Conservation (phyloP, 2,888 invertebrate species). For the Synergus umbraculus region DNA sequence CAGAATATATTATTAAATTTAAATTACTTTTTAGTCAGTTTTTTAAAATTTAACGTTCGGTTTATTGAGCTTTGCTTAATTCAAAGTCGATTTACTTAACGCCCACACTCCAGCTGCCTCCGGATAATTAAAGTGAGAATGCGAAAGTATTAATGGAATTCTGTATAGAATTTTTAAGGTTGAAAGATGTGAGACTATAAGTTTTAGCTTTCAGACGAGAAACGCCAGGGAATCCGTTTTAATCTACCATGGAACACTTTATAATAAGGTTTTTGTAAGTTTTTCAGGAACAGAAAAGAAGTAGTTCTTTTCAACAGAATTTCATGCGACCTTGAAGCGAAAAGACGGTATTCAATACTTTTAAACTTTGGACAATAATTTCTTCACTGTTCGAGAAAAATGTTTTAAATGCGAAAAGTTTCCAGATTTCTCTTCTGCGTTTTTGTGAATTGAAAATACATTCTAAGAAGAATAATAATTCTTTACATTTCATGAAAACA, state of each 20-base stretch:
- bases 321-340: background rate
- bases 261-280: background rate
- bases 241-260: background rate
- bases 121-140: constrained; percentile 68
- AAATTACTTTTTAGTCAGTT: constrained; percentile 16
- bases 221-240: background rate
- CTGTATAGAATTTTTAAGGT: constrained; percentile 65
- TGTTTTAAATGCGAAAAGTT: background rate
- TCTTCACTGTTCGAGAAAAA: background rate
- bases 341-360: background rate
- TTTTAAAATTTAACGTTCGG: constrained; percentile 62
- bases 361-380: constrained; percentile 10
- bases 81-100: constrained; percentile 59
- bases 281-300: constrained; percentile 25
- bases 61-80: constrained; percentile 66
- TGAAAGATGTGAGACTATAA: background rate
- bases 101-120: constrained; percentile 45
- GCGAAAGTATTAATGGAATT: constrained; percentile 70
- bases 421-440: background rate
- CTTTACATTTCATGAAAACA: background rate
- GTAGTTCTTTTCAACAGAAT: background rate
- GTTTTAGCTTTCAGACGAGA: background rate
- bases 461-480: background rate
- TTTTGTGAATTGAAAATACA: background rate
- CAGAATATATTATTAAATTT: too few species aligned